Evolutionary conservation across 2,113 vertebrate species (phyloP).

Genomic region (Bagarius yarrelli): DNA sequence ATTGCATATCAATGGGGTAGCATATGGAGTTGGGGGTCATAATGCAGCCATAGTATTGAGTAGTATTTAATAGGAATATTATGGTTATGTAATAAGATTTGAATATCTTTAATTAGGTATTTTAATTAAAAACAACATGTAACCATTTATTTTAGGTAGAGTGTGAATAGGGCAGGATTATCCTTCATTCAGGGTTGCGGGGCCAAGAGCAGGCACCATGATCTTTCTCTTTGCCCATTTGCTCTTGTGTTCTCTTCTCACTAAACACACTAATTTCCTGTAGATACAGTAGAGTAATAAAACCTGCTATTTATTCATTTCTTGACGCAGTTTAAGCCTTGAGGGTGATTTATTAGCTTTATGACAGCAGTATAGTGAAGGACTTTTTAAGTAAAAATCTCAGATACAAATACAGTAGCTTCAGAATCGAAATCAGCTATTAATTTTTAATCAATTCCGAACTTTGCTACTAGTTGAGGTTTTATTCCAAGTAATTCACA

Average conservation of each 20-base stretch:
- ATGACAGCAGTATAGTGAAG: background rate
- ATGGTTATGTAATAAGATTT: background rate
- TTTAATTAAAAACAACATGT: background rate
- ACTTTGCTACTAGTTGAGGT: background rate
- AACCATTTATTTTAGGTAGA: conserved; percentile 1
- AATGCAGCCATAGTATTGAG: background rate
- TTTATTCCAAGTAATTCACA: background rate
- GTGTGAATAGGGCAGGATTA: conserved; percentile 6
- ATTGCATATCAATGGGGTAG: background rate
- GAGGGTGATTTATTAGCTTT: background rate
- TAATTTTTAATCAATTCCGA: background rate
- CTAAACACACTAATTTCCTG: background rate
- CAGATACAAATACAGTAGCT: background rate
- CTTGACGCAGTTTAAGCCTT: background rate
- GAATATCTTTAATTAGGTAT: background rate
- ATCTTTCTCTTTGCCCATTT: background rate
- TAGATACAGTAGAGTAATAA: background rate
- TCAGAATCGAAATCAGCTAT: background rate
- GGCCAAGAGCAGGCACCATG: background rate
- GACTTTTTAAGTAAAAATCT: background rate
- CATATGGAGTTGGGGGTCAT: background rate
- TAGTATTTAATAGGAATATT: background rate
- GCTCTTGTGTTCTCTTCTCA: background rate
- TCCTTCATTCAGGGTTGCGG: conserved; percentile 13
- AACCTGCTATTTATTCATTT: too few species aligned